Base-by-base conservation (phyloP, 2,113 vertebrate species). In the Channa maculata region DNA sequence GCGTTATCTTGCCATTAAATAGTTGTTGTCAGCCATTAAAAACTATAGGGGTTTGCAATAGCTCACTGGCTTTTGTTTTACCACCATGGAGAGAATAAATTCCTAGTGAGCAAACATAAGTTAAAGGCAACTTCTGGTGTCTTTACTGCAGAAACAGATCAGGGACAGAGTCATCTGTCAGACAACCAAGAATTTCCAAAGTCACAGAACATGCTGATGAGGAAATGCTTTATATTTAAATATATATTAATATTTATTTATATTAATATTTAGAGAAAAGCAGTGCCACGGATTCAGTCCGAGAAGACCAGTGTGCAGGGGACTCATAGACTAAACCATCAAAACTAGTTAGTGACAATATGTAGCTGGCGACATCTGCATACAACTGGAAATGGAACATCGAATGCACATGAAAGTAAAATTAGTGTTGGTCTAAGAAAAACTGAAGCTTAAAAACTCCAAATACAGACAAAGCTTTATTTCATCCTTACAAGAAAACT, bases 401-500 rank as follows among this genome's bases (percentile, higher is more conserved):
- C 11, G 61, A 73, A 65, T n/a, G 48, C 66, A 59, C 66, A 51
- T 57, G 43, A 71, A 45, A 34, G 64, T 46, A 9, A 24, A 67
- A 70, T 51, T 49, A n/a, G 37, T 55, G 50, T 34, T 52, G 46
- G 15, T 52, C 33, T 52, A 51, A n/a, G 45, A 57, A 11, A 52
- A 45, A n/a, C 37, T 45, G 51, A 49, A 11, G 10, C 68, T 43
- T 34, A 15, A 44, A 62, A 13, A 53, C 39, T 57, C 10, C 45
- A 37, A 53, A 61, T 46, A n/a, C 49, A 62, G 49, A 50, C 15
- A 13, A 43, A 52, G 46, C n/a, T 38, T 3, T 41, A 8, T 37
- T 37, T 71, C 33, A 41, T 37, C 14, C 8, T 38, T 39, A 36
- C 10, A 44, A 37, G 24, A 55, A 43, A 2, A 63, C n/a, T 5